phyloP scores from a whole-genome alignment of 2,797 vertebrate genomes.

The Pseudochirops corinnae region DNA sequence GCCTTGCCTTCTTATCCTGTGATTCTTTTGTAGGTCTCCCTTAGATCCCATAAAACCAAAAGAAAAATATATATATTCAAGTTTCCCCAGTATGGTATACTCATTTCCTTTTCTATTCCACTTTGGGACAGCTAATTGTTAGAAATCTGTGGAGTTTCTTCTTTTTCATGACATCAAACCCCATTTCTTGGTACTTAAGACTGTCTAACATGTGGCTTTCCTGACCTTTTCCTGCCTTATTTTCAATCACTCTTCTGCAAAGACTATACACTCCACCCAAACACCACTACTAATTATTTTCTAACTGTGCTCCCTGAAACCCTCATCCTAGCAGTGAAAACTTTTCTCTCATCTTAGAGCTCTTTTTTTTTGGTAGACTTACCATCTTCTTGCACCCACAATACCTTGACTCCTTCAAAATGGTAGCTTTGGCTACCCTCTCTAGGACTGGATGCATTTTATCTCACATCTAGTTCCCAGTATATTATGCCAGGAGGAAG shows the following conservation, averaged over 20 bases:
- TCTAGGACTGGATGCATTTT: not conserved
- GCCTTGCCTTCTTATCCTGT: not conserved
- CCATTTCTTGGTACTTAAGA: not conserved
- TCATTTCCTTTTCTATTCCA: not conserved
- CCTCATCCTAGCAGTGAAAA: not conserved
- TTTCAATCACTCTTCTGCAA: not conserved
- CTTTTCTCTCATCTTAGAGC: not conserved
- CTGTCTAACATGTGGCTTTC: not conserved
- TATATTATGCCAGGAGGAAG: not conserved
- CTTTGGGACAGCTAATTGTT: not conserved
- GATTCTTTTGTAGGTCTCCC: not conserved
- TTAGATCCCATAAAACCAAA: not conserved
- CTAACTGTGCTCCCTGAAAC: not conserved
- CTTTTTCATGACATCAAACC: not conserved
- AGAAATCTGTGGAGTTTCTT: not conserved
- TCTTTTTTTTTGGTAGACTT: not conserved
- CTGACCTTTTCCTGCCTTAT: not conserved
- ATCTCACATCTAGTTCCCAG: not conserved
- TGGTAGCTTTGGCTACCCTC: not conserved
- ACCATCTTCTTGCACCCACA: not conserved
- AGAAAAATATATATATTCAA: not conserved
- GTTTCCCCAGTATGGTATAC: not conserved
- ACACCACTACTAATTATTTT: not conserved
- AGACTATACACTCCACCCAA: not conserved
- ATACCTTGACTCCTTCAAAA: not conserved